Conservation (phyloP, 2,797 vertebrate genomes). For the Trichosurus vulpecula region DNA sequence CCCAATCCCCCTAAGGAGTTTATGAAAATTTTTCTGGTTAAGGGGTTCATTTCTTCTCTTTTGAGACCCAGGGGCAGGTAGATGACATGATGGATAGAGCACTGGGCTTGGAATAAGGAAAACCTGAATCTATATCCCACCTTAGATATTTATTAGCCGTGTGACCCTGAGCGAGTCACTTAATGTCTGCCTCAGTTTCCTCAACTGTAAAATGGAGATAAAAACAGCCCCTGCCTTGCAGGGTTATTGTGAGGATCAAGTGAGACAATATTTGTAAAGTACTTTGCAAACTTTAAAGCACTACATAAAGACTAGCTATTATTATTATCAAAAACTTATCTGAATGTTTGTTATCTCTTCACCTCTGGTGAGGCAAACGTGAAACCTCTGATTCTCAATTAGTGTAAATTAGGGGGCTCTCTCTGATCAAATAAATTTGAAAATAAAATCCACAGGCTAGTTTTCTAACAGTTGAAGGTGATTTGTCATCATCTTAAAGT, state of each 20-base stretch:
- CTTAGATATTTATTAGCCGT: not conserved
- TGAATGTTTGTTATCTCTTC: not conserved
- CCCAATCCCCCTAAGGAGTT: not conserved
- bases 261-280: not conserved
- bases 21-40: not conserved
- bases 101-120: not conserved
- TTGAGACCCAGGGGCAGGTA: not conserved
- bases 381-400: not conserved
- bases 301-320: not conserved
- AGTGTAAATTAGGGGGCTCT: not conserved
- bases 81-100: not conserved
- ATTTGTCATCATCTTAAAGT: conserved; percentile 20
- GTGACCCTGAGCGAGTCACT: not conserved
- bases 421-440: not conserved
- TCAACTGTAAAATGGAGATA: not conserved
- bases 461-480: not conserved
- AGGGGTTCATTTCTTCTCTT: not conserved
- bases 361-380: not conserved
- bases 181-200: not conserved
- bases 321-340: not conserved
- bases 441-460: not conserved
- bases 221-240: not conserved
- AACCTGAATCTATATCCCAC: not conserved
- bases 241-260: not conserved
- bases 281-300: not conserved